A percentile compares a stretch with the other conserved stretches of the same genome.
Conservation (phyloP, 2,113 vertebrate genomes). For the Todiramphus saurophagus region DNA sequence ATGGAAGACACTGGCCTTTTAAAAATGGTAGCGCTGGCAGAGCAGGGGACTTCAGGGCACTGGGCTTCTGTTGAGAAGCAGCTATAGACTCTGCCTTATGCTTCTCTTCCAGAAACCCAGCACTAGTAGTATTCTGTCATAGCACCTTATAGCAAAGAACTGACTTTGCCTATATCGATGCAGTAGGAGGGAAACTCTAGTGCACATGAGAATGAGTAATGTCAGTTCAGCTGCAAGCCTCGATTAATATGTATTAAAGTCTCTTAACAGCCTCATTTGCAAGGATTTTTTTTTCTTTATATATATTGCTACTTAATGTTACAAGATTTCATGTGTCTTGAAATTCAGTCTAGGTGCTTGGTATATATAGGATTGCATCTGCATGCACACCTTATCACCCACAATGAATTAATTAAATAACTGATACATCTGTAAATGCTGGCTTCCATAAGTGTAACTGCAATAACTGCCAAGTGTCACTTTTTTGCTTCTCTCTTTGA, state of each 20-base stretch:
- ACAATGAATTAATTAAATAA: background rate
- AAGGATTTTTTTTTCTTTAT: background rate
- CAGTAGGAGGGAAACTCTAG: background rate
- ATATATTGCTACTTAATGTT: background rate
- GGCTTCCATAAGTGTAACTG: background rate
- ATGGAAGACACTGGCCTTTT: background rate
- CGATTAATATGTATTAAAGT: background rate
- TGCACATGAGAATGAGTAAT: background rate
- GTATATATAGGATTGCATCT: background rate
- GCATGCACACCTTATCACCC: fast-evolving
- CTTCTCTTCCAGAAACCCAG: background rate
- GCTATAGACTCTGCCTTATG: background rate
- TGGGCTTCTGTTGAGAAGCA: background rate
- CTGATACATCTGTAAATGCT: background rate
- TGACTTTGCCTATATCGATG: background rate
- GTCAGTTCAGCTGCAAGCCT: background rate
- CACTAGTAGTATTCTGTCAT: background rate
- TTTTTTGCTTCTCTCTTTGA: background rate
- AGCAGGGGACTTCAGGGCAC: background rate
- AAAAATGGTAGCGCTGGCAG: background rate
- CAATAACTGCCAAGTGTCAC: background rate
- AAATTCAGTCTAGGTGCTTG: background rate
- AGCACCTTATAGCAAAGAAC: background rate
- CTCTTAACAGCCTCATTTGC: background rate
- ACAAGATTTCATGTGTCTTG: background rate